A percentile compares a stretch with the other conserved stretches of the same genome.
phyloP scores from a whole-genome alignment of 2,888 invertebrate genomes.

The Latrodectus elegans region DNA sequence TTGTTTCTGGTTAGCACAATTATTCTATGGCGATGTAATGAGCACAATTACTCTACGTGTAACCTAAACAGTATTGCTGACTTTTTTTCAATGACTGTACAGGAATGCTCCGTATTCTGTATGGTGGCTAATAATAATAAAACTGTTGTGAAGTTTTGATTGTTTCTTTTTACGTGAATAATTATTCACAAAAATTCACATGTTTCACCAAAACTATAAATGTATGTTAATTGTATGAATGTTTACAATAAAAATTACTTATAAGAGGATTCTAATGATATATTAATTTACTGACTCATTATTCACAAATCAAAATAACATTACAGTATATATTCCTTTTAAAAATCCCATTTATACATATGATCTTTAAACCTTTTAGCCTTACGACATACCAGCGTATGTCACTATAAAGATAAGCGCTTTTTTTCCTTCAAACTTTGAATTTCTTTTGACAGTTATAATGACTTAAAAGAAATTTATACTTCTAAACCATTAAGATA shows the following conservation, averaged over 20 bases:
- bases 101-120: slow-evolving; percentile 68
- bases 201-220: slow-evolving; percentile 5
- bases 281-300: background rate
- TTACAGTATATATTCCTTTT: too few relatives aligned
- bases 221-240: slow-evolving; percentile 5
- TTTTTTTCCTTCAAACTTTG: too few relatives aligned
- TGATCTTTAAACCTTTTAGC: too few relatives aligned
- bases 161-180: slow-evolving; percentile 23
- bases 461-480: too few relatives aligned
- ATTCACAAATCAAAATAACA: too few relatives aligned
- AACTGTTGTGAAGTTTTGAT: slow-evolving; percentile 68
- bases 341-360: too few relatives aligned
- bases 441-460: too few relatives aligned
- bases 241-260: slow-evolving; percentile 1
- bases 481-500: too few relatives aligned
- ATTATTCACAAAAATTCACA: slow-evolving; percentile 1
- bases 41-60: slow-evolving; percentile 69
- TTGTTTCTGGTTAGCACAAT: slow-evolving; percentile 69
- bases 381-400: too few relatives aligned
- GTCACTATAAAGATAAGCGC: too few relatives aligned
- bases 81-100: slow-evolving; percentile 68
- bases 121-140: slow-evolving; percentile 67
- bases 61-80: slow-evolving; percentile 70
- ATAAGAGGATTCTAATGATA: background rate
- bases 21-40: slow-evolving; percentile 66